A percentile compares a stretch with the other conserved stretches of the same genome.
phyloP scores from a whole-genome alignment of 2,113 vertebrate species.

The Trogon surrucura region DNA sequence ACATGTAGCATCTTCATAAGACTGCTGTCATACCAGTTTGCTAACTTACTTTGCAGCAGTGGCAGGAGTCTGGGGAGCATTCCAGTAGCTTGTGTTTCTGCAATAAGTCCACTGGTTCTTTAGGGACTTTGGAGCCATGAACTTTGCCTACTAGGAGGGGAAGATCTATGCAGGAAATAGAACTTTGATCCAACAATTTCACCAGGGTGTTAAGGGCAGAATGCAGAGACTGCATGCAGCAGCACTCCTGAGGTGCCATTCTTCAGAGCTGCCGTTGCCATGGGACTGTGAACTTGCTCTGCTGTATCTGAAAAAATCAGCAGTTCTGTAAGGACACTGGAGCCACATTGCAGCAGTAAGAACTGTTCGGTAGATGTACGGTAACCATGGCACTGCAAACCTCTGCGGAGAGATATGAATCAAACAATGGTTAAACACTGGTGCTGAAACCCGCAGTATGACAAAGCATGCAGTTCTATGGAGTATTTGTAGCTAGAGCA shows the following conservation, averaged over 20 bases:
- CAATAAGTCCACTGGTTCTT: not conserved
- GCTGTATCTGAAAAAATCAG: not conserved
- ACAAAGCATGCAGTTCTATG: not conserved
- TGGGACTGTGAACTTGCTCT: not conserved
- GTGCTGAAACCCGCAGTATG: not conserved
- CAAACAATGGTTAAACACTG: not conserved
- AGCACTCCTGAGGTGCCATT: not conserved
- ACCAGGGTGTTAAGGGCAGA: not conserved
- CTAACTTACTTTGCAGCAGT: not conserved
- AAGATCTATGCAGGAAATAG: not conserved
- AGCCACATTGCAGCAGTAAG: not conserved
- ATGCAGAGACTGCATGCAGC: not conserved
- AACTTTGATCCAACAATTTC: not conserved
- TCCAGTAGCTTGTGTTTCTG: not conserved
- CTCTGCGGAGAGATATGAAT: constrained; percentile 33
- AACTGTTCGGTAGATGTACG: not conserved
- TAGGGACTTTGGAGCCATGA: not conserved
- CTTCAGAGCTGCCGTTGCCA: not conserved
- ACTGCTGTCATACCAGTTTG: not conserved
- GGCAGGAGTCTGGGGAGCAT: not conserved
- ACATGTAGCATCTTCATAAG: not conserved
- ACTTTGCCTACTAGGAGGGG: not conserved
- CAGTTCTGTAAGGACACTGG: not conserved
- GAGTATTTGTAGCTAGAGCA: not conserved
- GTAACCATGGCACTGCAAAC: constrained; percentile 36